Base-by-base conservation (phyloP, 2,888 invertebrate species). In the Brassicogethes aeneus region DNA sequence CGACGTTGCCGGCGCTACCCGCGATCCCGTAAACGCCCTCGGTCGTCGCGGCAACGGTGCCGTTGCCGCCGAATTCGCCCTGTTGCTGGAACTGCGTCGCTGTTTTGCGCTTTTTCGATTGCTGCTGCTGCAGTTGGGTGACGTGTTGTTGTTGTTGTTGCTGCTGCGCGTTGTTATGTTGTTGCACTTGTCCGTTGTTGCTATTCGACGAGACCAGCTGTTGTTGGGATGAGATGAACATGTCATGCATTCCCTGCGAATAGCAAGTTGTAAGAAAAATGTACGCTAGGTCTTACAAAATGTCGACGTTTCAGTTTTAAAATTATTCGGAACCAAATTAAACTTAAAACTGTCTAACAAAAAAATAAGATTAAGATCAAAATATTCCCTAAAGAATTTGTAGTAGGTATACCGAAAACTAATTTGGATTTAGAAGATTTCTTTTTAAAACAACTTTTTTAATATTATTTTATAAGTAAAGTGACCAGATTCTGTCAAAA, bases 161-260 rank as follows among this genome's bases (percentile, higher is more conserved):
- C 60, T 60, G 58, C 60, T 10, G 23, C 10, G 5, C 10, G 23
- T 10, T 23, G 23, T 23, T 7, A 5, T 23, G 5, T 23, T 10
- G 32, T 32, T 23, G 23, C 23, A 23, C 23, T 23, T 23, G 23
- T 23, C 23, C 23, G 23, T 23, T 63, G 59, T 67, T 71, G 66
- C 68, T 71, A 70, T 70, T 73, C 69, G 69, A 70, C 66, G 72
- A 70, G 52, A 62, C 65, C 65, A 66, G 59, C 65, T 74, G 74
- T 64, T 74, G 74, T 64, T 76, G 76, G 70, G 75, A 73, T 72
- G 74, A 76, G 75, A 82, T 82, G 81, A 82, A 85, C 85, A 85
- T 85, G 84, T 84, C 85, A 84, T 79, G 83, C 82, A 81, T 82
- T 81, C 82, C 82, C 85, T 85, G 71, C 15, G 72, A 71, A 42